phyloP scores from a whole-genome alignment of 2,113 vertebrate genomes.

The Ancistrus triradiatus region DNA sequence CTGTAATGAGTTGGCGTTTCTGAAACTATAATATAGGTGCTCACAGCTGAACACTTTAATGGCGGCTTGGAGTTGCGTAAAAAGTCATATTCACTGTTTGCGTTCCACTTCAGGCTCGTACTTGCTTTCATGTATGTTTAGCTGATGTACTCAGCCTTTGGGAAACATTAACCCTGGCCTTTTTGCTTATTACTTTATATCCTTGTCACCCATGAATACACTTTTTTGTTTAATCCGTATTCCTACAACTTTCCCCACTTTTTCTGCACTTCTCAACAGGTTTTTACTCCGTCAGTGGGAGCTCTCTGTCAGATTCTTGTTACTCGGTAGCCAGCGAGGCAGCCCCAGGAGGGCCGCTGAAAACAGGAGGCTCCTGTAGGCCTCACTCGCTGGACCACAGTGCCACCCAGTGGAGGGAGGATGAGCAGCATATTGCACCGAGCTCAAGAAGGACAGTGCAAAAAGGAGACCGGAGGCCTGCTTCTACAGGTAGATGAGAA shows the following conservation, averaged over 20 bases:
- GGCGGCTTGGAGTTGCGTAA: not conserved
- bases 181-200: constrained; percentile 38
- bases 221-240: constrained; percentile 1
- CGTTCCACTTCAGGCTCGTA: constrained; percentile 23
- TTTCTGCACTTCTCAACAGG: constrained; percentile 52
- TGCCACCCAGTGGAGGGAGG: constrained; percentile 66
- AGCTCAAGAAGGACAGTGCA: constrained; percentile 33
- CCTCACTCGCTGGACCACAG: constrained; percentile 63
- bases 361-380: constrained; percentile 48
- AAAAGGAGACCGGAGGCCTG: constrained; percentile 51
- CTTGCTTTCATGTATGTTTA: constrained; percentile 4
- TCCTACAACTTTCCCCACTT: constrained; percentile 2
- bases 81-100: constrained; percentile 22
- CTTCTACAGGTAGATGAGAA: constrained; percentile 60
- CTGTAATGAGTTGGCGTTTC: too few species aligned
- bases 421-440: constrained; percentile 43
- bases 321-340: constrained; percentile 75
- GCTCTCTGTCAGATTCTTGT: constrained; percentile 76
- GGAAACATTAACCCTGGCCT: constrained; percentile 60
- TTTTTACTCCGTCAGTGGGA: constrained; percentile 78
- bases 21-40: too few species aligned
- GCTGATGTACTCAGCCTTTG: constrained; percentile 9
- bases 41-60: too few species aligned
- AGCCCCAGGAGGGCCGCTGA: constrained; percentile 49
- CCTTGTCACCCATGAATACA: constrained; percentile 21